Conservation (phyloP, 2,797 vertebrate species). For the Cryptoprocta ferox region DNA sequence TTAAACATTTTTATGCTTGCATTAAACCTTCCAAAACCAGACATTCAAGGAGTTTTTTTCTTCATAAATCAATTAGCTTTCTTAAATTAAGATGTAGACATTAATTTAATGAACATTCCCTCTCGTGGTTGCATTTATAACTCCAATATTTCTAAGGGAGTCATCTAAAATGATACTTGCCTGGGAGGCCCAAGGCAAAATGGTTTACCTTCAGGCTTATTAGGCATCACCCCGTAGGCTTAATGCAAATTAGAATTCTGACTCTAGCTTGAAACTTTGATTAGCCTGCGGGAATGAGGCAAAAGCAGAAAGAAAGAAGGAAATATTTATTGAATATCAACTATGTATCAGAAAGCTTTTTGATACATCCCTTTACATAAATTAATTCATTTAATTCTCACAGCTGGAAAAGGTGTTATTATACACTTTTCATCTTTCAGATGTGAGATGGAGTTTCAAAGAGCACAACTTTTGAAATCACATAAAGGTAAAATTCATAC, state of each 20-base stretch:
- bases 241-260: slow-evolving; percentile 64
- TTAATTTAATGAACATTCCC: slow-evolving; percentile 32
- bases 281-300: background rate
- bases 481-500: background rate
- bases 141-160: background rate
- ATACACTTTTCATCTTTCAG: background rate
- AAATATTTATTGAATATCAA: slow-evolving; percentile 63
- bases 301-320: slow-evolving; percentile 39
- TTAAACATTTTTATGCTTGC: background rate
- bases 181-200: slow-evolving; percentile 39
- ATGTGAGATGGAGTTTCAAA: slow-evolving; percentile 11
- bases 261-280: slow-evolving; percentile 44
- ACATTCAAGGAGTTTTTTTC: background rate
- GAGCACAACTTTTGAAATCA: background rate
- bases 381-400: slow-evolving; percentile 55
- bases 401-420: background rate
- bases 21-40: background rate
- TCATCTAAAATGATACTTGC: background rate
- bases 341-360: slow-evolving; percentile 52
- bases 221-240: background rate
- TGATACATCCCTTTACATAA: background rate
- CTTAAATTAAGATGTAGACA: slow-evolving; percentile 51
- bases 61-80: slow-evolving; percentile 18
- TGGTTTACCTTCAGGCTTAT: slow-evolving; percentile 66
- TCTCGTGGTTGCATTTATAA: background rate